Evolutionary conservation across 1,140 invertebrate genomes (phyloP).

Genomic region (Cyrtorhinus lividipennis): DNA sequence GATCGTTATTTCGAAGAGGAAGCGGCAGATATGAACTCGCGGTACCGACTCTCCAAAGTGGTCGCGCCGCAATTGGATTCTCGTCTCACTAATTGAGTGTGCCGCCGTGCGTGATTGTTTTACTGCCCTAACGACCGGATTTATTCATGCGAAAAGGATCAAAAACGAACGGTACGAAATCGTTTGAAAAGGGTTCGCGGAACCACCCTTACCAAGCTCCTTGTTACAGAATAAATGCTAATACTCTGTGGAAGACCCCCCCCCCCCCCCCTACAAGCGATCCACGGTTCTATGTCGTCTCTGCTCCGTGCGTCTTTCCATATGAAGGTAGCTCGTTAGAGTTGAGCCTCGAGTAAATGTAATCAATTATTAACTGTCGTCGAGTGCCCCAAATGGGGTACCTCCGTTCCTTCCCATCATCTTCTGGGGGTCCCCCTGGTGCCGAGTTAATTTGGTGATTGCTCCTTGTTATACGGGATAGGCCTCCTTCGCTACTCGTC

Average conservation of each 20-base stretch:
- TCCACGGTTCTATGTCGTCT: too few relatives aligned
- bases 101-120: not conserved
- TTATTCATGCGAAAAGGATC: not conserved
- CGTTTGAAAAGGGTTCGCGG: not conserved
- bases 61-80: not conserved
- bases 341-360: not conserved
- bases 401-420: not conserved
- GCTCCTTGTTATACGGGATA: conserved; percentile 1
- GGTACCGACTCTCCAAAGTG: too few relatives aligned
- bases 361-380: conserved; percentile 10
- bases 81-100: not conserved
- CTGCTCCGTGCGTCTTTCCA: not conserved
- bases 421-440: not conserved
- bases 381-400: not conserved
- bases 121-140: not conserved
- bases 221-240: conserved; percentile 10
- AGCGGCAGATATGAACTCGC: too few relatives aligned
- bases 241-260: not conserved
- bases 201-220: not conserved
- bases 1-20: too few relatives aligned
- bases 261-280: too few relatives aligned
- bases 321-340: conserved; percentile 8
- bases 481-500: not conserved
- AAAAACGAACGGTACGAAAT: not conserved
- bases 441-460: conserved; percentile 7